phyloP scores from a whole-genome alignment of 2,797 vertebrate species.

The Peromyscus melanophrys region DNA sequence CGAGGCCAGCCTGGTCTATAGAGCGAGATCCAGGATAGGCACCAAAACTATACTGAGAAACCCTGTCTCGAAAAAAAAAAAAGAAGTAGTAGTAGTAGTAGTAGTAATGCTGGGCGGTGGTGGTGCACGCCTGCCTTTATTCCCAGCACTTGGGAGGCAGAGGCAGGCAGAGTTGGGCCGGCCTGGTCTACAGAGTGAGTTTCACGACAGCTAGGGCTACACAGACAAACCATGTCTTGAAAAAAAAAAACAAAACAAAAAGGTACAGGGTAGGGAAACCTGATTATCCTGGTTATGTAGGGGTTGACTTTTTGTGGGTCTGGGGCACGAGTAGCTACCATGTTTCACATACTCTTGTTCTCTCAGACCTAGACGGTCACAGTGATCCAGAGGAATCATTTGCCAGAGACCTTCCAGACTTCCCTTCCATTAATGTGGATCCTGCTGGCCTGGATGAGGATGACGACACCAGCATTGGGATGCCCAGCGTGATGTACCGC shows the following conservation, averaged over 20 bases:
- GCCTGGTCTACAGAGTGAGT: not conserved
- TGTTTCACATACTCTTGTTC: conserved; percentile 21
- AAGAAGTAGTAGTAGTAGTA: no score
- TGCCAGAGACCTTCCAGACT: conserved; percentile 96
- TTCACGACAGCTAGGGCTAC: not conserved
- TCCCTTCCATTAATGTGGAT: conserved; percentile 98
- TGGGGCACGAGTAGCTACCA: not conserved
- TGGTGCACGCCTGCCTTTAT: not conserved
- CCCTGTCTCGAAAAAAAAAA: not conserved
- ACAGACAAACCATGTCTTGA: not conserved
- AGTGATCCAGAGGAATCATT: conserved; percentile 99
- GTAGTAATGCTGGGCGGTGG: no score
- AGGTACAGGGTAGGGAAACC: not conserved
- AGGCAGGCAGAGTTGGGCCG: not conserved
- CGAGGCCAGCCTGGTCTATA: not conserved
- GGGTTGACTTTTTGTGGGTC: fast-evolving
- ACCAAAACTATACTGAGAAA: not conserved
- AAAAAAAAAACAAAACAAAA: not conserved
- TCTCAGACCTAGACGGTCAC: conserved; percentile 95
- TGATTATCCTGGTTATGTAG: not conserved
- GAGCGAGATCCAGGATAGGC: not conserved
- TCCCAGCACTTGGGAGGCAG: not conserved
- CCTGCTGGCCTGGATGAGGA: conserved; percentile 94
- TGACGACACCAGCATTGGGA: conserved; percentile 97
- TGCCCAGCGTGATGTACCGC: conserved; percentile 92